Base-by-base conservation (phyloP, 2,888 invertebrate genomes). In the Drosophila lutescens region DNA sequence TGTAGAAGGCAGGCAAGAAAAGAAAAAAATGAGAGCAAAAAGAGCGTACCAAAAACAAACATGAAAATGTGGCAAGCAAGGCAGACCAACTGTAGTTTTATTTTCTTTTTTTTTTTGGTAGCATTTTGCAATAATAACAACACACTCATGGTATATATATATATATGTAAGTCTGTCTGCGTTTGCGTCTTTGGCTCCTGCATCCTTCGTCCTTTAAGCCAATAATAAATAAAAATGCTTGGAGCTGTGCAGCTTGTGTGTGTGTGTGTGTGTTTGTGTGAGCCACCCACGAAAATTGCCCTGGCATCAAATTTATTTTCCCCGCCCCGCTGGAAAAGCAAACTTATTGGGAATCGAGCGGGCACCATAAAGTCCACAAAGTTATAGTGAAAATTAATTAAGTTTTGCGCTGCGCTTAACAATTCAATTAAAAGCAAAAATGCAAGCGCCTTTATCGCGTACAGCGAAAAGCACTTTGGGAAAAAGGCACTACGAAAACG, bases 161-260 rank as follows among this genome's bases (percentile, higher is more conserved):
- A 49, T 59, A 68, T 59, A 62, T 62, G 40, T 59, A 44, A 54
- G 60, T 55, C 73, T 76, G 72, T 60, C 76, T 69, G 36, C 70
- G 72, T 67, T 66, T 69, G 73, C 62, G 49, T 68, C 60, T 80
- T 75, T 77, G 80, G 78, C 77, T 78, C 72, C 81, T 80, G 78
- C 77, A 79, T 75, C 36, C 77, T 67, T 46, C 75, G 75, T 67
- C 76, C 79, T 87, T 77, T 86, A 88, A 87, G 87, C 88, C 82
- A 86, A 88, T 87, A 89, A 88, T 89, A 87, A 89, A 88, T 88
- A 87, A 89, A 86, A 86, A 86, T 88, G 86, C 86, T 84, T 74
- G 77, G 79, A 53, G 72, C 60, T 38, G 7, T 2, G 26, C 1
- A 26, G 43, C 34, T 20, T 30, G 40, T 12, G 38, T 13, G 57